phyloP scores from a whole-genome alignment of 2,113 vertebrate species.

The Sinocyclocheilus maitianheensis region DNA sequence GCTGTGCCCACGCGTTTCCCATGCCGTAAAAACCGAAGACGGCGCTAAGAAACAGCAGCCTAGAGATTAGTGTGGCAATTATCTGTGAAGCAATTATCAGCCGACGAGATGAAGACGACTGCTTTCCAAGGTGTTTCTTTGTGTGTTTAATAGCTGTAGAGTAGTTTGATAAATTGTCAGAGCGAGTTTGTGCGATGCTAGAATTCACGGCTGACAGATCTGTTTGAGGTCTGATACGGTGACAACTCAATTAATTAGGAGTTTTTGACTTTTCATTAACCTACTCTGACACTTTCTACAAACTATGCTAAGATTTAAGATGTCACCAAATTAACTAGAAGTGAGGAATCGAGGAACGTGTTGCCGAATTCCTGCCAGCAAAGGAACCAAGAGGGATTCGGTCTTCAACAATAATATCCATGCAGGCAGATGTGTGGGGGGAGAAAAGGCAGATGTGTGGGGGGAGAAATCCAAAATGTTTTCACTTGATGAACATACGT shows the following conservation, averaged over 20 bases:
- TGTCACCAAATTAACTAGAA: slow-evolving; percentile 37
- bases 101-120: slow-evolving; percentile 66
- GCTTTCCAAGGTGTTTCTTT: slow-evolving; percentile 68
- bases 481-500: not conserved
- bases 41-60: slow-evolving; percentile 66
- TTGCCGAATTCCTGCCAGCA: slow-evolving; percentile 31
- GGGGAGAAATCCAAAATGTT: not conserved
- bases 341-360: slow-evolving; percentile 22
- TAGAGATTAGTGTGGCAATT: slow-evolving; percentile 78
- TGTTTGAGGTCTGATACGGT: slow-evolving; percentile 48
- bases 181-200: slow-evolving; percentile 49
- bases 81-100: slow-evolving; percentile 81
- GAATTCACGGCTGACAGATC: slow-evolving; percentile 54
- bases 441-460: not conserved
- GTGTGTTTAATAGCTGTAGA: slow-evolving; percentile 60
- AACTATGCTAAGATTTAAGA: slow-evolving; percentile 46
- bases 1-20: slow-evolving; percentile 55
- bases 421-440: slow-evolving; percentile 12
- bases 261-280: slow-evolving; percentile 59
- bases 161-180: slow-evolving; percentile 58
- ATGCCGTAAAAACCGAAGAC: slow-evolving; percentile 59
- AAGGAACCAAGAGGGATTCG: slow-evolving; percentile 21
- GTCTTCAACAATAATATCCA: not conserved
- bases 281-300: slow-evolving; percentile 54
- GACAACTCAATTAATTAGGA: slow-evolving; percentile 56